A percentile compares a stretch with the other conserved stretches of the same genome.
phyloP scores from a whole-genome alignment of 2,797 vertebrate genomes.

The Dicrostonyx torquatus region DNA sequence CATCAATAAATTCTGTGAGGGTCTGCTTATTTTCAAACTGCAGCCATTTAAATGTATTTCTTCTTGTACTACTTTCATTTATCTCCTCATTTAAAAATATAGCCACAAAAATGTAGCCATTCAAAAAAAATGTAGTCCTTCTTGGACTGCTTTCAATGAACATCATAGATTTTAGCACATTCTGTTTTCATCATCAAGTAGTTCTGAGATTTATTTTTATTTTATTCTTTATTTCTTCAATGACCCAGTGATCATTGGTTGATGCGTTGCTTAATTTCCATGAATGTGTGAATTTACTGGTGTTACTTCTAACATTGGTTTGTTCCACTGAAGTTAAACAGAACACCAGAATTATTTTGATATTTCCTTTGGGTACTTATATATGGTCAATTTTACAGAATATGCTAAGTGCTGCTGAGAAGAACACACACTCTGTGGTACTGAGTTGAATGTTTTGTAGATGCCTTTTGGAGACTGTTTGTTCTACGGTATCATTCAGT shows the following conservation, averaged over 20 bases:
- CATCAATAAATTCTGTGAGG: neutral
- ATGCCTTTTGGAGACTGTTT: neutral
- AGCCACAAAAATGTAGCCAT: neutral
- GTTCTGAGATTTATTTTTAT: neutral
- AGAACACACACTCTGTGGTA: neutral
- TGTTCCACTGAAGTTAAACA: neutral
- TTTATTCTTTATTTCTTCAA: neutral
- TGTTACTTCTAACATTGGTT: neutral
- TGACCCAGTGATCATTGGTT: no score
- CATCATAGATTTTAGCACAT: neutral
- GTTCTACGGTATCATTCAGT: no score
- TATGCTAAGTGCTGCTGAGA: neutral
- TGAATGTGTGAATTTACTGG: neutral
- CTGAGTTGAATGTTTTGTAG: neutral
- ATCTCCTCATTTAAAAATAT: neutral
- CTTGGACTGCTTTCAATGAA: neutral
- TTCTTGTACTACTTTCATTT: neutral
- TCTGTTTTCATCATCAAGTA: neutral
- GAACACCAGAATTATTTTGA: neutral
- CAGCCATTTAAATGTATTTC: neutral
- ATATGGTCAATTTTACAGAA: neutral
- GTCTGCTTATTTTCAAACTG: neutral
- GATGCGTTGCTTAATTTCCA: neutral
- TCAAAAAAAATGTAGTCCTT: neutral
- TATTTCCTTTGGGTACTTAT: neutral